Conservation (phyloP, 2,797 vertebrate species). For the Brotula barbata region DNA sequence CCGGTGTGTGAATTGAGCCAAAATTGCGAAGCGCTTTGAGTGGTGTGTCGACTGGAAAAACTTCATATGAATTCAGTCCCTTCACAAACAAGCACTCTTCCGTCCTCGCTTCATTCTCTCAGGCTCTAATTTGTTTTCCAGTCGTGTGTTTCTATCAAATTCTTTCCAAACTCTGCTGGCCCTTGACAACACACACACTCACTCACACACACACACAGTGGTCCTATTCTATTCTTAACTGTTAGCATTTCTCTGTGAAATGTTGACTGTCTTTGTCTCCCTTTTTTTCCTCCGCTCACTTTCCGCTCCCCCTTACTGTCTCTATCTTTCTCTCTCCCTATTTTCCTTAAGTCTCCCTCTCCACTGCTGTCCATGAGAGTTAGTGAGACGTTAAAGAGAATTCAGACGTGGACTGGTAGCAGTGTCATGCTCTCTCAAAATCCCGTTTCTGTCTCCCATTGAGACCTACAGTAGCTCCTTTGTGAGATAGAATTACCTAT, state of each 20-base stretch:
- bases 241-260: conserved; percentile 48
- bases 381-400: no score
- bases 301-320: background rate
- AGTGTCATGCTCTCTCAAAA: conserved; percentile 18
- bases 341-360: conserved; percentile 3
- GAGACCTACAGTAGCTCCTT: background rate
- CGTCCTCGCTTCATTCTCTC: conserved; percentile 36
- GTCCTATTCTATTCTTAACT: conserved; percentile 59
- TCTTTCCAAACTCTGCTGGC: conserved; percentile 29
- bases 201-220: conserved; percentile 2
- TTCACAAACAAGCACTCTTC: conserved; percentile 16
- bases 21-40: no score
- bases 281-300: conserved; percentile 24
- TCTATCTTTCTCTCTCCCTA: conserved; percentile 12
- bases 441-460: background rate
- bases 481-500: conserved; percentile 8
- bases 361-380: conserved; percentile 35
- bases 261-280: conserved; percentile 16
- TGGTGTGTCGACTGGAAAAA: no score
- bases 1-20: no score
- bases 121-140: conserved; percentile 41
- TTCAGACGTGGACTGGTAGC: conserved; percentile 1
- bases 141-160: conserved; percentile 32
- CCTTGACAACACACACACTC: conserved; percentile 18
- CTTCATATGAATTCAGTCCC: background rate